Evolutionary conservation across 1,140 invertebrate species (phyloP).

Genomic region (Drosophila obscura): DNA sequence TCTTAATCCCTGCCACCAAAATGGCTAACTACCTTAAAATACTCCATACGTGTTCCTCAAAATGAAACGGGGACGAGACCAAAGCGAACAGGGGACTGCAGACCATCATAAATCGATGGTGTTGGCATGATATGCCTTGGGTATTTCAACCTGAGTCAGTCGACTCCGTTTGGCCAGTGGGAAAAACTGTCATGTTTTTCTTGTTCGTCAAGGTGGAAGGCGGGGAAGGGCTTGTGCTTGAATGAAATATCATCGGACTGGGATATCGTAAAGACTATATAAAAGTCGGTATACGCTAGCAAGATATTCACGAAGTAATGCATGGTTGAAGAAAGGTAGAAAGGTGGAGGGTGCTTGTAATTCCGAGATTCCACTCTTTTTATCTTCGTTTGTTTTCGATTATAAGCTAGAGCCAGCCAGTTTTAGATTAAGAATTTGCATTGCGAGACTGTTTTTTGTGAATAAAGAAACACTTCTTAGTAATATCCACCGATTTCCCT

Average conservation of each 20-base stretch:
- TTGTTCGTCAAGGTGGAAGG: constrained; percentile 41
- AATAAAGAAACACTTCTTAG: too few species aligned
- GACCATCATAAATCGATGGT: constrained; percentile 69
- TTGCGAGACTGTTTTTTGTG: too few species aligned
- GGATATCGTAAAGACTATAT: constrained; percentile 30
- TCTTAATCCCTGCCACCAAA: constrained; percentile 80
- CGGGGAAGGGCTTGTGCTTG: constrained; percentile 9
- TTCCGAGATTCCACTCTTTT: too few species aligned
- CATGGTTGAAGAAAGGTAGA: too few species aligned
- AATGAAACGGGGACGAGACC: constrained; percentile 21
- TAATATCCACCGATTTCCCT: too few species aligned
- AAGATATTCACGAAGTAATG: too few species aligned
- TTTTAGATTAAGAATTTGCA: too few species aligned
- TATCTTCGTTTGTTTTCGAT: too few species aligned
- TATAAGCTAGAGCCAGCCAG: too few species aligned
- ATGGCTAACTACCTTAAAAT: constrained; percentile 73
- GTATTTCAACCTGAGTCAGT: constrained; percentile 19
- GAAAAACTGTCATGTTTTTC: constrained; percentile 76
- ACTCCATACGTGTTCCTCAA: constrained; percentile 11
- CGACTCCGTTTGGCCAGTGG: constrained; percentile 42
- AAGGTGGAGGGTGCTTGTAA: too few species aligned
- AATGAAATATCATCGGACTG: constrained; percentile 44
- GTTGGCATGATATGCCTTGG: constrained; percentile 56
- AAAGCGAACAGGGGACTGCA: background rate
- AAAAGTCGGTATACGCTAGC: constrained; percentile 17